Evolutionary conservation across 37 sponge, comb jelly and placozoan genomes (phyloP), one percentile per base, ranked within the genome.

Genomic region (Aphrocallistes beatrix): DNA sequence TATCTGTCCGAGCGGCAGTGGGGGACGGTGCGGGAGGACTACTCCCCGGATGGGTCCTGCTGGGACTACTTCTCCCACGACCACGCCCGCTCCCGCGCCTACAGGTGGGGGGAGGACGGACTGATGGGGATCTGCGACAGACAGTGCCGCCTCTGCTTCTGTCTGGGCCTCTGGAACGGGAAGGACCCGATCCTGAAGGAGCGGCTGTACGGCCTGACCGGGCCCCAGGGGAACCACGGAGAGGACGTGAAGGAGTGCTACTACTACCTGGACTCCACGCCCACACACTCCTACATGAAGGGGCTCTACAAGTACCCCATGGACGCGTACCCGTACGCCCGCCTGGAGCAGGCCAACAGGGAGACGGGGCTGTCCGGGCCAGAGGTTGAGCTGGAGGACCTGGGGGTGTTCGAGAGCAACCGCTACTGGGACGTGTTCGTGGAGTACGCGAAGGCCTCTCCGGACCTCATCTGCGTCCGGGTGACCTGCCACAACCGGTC

Each of bases 81-180:
- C 40, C 97, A 96, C 83, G 91, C 97, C 23, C 91, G 97, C 39
- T 88, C 90, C 9, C 84, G 97, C 0, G 94, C 97, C 36, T 96
- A 96, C 39, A 92, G 97, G 19, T 96, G 97, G 97, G 97, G 97
- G 0, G 97, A 96, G 51, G 97, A 96, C 37, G 97, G 97, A 0
- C 84, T 96, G 23, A 51, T 96, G 86, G 97, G 97, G 1, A 94
- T 96, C 51, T 88, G 87, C 51, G 97, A 96, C 45, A 86, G 97
- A 0, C 91, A 96, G 90, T 96, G 97, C 82, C 84, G 97, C 0
- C 91, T 96, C 81, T 96, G 97, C 85, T 96, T 96, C 84, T 82
- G 85, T 19, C 42, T 94, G 50, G 87, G 90, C 30, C 85, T 96
- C 45, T 96, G 97, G 97, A 96, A 96, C 83, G 94, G 84, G 50